Base-by-base conservation (phyloP, 2,797 vertebrate genomes). In the Enteromius unitaeniatus region DNA sequence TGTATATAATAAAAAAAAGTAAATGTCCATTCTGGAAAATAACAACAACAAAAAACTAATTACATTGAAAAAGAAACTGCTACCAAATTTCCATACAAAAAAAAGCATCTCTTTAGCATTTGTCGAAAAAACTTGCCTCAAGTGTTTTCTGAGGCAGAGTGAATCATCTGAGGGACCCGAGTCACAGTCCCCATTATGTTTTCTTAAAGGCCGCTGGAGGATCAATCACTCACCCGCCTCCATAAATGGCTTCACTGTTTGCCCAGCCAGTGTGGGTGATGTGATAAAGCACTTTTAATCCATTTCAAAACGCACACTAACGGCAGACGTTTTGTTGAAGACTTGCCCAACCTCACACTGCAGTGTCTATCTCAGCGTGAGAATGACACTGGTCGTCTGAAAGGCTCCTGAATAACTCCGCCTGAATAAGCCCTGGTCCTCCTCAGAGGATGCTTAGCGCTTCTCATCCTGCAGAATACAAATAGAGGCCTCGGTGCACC, bases 221-320 rank as follows among this genome's bases (percentile, higher is more conserved):
- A 85, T 83, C 86, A 85, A 83, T 83, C 84, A 58, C 69, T 82
- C 47, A 15, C 53, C 64, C 28, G 47, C 84, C 84, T 85, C 76
- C 51, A 53, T 65, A 83, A 83, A 86, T 34, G 58, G 15, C 49
- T 11, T 51, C 40, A 65, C 76, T 83, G 76, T 86, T 74, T 82
- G 77, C 28, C 28, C n/a, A 76, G 76, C 49, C 76, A 83, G 85
- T 75, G 85, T 83, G 62, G 85, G 77, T 74, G 81, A 82, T 73
- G 75, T 83, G 86, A 85, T 87, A 85, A 87, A 87, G 72, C 84
- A 84, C 81, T 81, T 76, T 83, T 87, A 85, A 87, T 85, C 84
- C 55, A 76, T 83, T 83, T 65, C 67, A 85, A 80, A 87, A 69
- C 42, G 64, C 60, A 82, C 72, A 72, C 81, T 75, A 82, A 47